Base-by-base conservation (phyloP, 2,888 invertebrate species). In the Alitta virens region DNA sequence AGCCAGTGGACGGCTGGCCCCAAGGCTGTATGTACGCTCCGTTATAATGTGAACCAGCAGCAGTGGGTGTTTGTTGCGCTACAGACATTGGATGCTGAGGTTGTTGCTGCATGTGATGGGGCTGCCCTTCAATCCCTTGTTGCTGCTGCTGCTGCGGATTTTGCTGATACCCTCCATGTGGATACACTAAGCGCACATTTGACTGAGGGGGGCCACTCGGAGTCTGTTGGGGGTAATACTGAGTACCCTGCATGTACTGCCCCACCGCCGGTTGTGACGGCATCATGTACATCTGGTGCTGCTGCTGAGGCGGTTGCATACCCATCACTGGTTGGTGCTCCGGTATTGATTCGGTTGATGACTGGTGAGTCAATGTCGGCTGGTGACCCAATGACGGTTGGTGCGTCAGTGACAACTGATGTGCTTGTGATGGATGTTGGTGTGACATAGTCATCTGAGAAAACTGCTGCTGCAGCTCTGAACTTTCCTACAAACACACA, bases 11-110 rank as follows among this genome's bases (percentile, higher is more conserved):
- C 25, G 23, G 23, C 40, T n/a, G 50, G 50, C 14, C 18, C 62
- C 62, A 42, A 65, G 64, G 16, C 62, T 64, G 3, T 64, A 60
- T 14, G 60, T 64, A 14, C 63, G 60, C 7, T 62, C 62, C 58
- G 65, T 54, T 23, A 42, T 52, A 7, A 43, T 38, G 60, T 52
- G 53, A 2, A 26, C 53, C 18, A 14, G 42, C 43, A 60, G 43
- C 43, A 53, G 25, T 21, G 21, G 60, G 42, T 60, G 43, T 9
- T 38, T 26, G 14, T 26, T 52, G 24, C 27, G 33, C 33, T 33
- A 33, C 33, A 33, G 33, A 50, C 25, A 50, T 50, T n/a, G 23
- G 23, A 24, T 50, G 23, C 51, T 50, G 25, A 14, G 51, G 14
- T 7, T 50, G 18, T 16, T 25, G 24, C 21, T 24, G 51, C 25